Conservation (phyloP, 2,113 vertebrate genomes). For the Hydropotes inermis region DNA sequence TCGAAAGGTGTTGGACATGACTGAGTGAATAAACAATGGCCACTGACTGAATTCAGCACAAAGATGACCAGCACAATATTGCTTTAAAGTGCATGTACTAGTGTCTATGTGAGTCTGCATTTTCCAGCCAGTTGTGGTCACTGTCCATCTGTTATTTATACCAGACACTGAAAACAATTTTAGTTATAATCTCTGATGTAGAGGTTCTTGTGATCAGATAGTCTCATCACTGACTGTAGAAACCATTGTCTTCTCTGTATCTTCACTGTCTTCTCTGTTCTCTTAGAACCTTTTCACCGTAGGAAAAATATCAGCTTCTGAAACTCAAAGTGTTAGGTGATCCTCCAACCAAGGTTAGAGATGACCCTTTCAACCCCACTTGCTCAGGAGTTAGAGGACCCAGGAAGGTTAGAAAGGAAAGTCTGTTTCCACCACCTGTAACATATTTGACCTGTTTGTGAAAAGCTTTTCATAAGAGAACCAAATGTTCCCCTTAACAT, state of each 20-base stretch:
- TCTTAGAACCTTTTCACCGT: neutral
- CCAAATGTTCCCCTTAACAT: conserved; percentile 65
- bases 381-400: neutral
- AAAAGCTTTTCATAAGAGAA: conserved; percentile 65
- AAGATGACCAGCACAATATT: neutral
- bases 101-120: neutral
- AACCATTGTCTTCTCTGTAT: neutral
- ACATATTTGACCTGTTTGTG: conserved; percentile 66
- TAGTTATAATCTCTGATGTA: neutral
- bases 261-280: neutral
- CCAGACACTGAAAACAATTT: neutral
- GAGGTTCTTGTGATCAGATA: neutral
- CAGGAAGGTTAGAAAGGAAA: neutral
- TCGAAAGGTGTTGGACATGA: neutral
- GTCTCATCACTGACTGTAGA: neutral
- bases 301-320: neutral
- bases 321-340: neutral
- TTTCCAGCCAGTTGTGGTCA: neutral
- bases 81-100: neutral
- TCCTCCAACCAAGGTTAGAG: neutral
- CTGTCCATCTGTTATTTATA: neutral
- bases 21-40: neutral
- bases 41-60: neutral
- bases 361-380: neutral
- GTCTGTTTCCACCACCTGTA: conserved; percentile 49